Conservation (phyloP, 2,888 invertebrate genomes). For the Glaucopsyche alexis region DNA sequence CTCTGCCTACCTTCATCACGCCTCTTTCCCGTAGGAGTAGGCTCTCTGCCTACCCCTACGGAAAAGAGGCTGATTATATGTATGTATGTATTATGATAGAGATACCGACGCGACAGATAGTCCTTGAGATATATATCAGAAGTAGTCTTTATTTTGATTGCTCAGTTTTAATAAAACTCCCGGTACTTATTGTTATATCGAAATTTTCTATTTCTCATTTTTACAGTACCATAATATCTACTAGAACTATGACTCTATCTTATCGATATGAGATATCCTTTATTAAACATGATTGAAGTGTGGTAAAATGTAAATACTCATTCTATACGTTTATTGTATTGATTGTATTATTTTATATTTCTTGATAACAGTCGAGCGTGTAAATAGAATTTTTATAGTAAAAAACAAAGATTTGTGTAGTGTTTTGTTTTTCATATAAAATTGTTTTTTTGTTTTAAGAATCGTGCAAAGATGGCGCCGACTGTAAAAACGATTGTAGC, state of each 20-base stretch:
- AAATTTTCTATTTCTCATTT: not conserved
- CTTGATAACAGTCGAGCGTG: not conserved
- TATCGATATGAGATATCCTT: not conserved
- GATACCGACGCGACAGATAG: not conserved
- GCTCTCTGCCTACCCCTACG: too few relatives aligned
- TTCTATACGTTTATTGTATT: not conserved
- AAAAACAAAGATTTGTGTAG: not conserved
- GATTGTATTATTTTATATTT: not conserved
- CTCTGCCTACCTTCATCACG: too few relatives aligned
- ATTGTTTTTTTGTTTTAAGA: constrained; percentile 45
- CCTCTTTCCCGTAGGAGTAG: too few relatives aligned
- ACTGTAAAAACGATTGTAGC: constrained; percentile 59
- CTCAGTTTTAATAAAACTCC: too few relatives aligned
- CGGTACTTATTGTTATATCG: too few relatives aligned
- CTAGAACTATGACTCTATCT: not conserved
- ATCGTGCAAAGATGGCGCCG: constrained; percentile 59
- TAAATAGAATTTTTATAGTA: not conserved
- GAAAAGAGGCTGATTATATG: too few relatives aligned
- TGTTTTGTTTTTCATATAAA: not conserved
- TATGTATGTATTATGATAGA: too few relatives aligned
- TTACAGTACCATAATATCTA: not conserved
- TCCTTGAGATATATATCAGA: not conserved
- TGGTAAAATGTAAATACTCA: not conserved
- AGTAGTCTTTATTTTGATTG: not conserved
- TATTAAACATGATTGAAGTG: not conserved